A percentile compares a stretch with the other conserved stretches of the same genome.
phyloP scores from a whole-genome alignment of 2,797 vertebrate genomes.

The Petrocephalus sullivani region DNA sequence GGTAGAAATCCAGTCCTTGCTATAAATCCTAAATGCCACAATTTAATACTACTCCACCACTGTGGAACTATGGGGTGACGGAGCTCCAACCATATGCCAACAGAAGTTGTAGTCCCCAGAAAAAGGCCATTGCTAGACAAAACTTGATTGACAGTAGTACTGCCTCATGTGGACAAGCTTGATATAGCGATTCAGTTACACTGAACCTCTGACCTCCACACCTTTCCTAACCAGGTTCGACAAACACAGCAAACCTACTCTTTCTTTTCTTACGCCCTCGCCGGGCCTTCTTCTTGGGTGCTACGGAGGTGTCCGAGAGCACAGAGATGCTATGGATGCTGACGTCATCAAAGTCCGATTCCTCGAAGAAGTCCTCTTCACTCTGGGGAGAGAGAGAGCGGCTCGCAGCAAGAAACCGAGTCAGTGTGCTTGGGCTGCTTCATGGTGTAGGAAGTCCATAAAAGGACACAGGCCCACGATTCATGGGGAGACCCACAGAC shows the following conservation, averaged over 20 bases:
- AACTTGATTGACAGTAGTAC: background rate
- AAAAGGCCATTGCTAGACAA: background rate
- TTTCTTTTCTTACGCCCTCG: slow-evolving; percentile 88
- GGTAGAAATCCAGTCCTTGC: background rate
- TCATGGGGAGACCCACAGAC: background rate
- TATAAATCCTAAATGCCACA: background rate
- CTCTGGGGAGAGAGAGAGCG: slow-evolving; percentile 63
- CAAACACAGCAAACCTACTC: slow-evolving; percentile 54
- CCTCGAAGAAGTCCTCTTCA: slow-evolving; percentile 91
- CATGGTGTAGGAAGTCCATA: background rate
- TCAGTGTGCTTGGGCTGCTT: background rate
- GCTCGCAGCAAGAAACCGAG: background rate
- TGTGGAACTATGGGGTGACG: background rate
- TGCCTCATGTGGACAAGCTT: background rate
- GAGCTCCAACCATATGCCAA: background rate
- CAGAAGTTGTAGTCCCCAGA: background rate
- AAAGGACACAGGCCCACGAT: background rate
- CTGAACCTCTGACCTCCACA: background rate
- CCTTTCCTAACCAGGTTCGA: background rate
- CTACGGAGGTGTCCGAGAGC: slow-evolving; percentile 78
- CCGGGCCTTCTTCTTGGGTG: slow-evolving; percentile 78
- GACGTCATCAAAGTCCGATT: slow-evolving; percentile 90
- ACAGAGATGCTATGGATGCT: slow-evolving; percentile 93
- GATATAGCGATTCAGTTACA: background rate
- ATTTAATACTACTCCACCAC: background rate